Percentiles rank a stretch among this genome's conserved stretches.
Evolutionary conservation across 2,888 invertebrate genomes (phyloP).

Genomic region (Philonicus albiceps): DNA sequence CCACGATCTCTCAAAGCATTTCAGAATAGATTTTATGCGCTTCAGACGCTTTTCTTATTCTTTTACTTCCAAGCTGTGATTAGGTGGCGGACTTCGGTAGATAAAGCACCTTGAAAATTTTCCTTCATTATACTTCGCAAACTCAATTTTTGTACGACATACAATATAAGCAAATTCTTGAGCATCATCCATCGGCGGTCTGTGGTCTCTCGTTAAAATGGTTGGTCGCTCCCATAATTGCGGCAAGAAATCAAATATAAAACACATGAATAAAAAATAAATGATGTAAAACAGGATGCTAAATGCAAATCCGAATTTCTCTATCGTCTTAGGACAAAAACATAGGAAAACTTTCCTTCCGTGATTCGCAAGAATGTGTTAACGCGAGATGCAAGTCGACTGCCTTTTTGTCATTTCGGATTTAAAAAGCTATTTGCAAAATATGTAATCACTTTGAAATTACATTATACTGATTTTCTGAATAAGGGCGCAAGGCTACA

Average conservation of each 20-base stretch:
- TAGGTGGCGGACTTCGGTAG: not conserved
- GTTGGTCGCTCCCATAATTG: slow-evolving; percentile 38
- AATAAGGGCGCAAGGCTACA: too few species aligned
- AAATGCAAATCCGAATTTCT: not conserved
- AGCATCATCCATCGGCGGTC: not conserved
- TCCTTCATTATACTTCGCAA: not conserved
- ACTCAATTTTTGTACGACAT: not conserved
- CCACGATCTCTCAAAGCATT: not conserved
- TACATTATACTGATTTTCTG: too few species aligned
- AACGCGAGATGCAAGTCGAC: slow-evolving; percentile 1
- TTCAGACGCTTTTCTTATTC: not conserved
- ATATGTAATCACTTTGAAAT: not conserved
- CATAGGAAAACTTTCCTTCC: slow-evolving; percentile 4
- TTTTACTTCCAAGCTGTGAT: not conserved
- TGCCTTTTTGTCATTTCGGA: slow-evolving; percentile 21
- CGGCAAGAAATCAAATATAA: slow-evolving; percentile 17
- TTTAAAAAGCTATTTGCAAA: not conserved
- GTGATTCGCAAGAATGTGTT: slow-evolving; percentile 21
- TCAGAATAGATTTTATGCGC: not conserved
- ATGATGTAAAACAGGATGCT: not conserved
- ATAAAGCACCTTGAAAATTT: not conserved
- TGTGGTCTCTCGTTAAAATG: slow-evolving; percentile 14
- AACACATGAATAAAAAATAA: not conserved
- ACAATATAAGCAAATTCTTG: not conserved
- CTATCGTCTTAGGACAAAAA: slow-evolving; percentile 8